Conservation (phyloP, 2,888 invertebrate species). For the Chrysolina americana region DNA sequence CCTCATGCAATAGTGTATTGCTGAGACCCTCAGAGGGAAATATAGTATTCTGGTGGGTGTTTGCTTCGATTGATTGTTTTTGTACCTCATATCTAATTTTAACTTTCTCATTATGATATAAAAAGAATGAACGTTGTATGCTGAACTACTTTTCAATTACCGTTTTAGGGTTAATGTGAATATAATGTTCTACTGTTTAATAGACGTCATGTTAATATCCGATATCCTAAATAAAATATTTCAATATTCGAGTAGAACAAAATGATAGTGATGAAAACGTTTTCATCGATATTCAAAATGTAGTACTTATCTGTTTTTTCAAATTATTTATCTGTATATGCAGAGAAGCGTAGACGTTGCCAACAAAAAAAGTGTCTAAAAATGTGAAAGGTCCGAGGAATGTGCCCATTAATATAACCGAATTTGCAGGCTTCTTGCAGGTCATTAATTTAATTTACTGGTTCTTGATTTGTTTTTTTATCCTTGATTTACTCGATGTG, state of each 20-base stretch:
- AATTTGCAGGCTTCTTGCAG: too few relatives aligned
- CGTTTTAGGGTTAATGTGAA: constrained; percentile 6
- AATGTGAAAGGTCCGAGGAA: too few relatives aligned
- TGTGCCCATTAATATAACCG: too few relatives aligned
- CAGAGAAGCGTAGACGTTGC: too few relatives aligned
- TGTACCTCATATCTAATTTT: background rate
- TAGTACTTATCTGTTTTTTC: too few relatives aligned
- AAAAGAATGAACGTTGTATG: background rate
- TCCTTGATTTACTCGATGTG: too few relatives aligned
- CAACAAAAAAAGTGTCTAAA: too few relatives aligned
- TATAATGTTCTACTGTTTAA: background rate
- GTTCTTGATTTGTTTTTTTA: too few relatives aligned
- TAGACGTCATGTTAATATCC: background rate
- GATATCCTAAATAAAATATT: background rate
- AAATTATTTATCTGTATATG: too few relatives aligned
- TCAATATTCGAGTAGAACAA: background rate
- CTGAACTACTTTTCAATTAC: constrained; percentile 3
- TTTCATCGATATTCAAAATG: too few relatives aligned
- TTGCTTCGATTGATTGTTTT: background rate
- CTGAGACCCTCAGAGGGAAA: background rate
- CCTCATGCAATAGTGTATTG: background rate
- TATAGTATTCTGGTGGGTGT: background rate
- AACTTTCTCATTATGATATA: background rate
- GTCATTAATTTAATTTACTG: too few relatives aligned
- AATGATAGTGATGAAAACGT: background rate